These are phyloP conservation scores for Paedocypris micromegethes DNA, from an alignment of 2,797 vertebrate genomes.

Conservation along the genomic window DNA sequence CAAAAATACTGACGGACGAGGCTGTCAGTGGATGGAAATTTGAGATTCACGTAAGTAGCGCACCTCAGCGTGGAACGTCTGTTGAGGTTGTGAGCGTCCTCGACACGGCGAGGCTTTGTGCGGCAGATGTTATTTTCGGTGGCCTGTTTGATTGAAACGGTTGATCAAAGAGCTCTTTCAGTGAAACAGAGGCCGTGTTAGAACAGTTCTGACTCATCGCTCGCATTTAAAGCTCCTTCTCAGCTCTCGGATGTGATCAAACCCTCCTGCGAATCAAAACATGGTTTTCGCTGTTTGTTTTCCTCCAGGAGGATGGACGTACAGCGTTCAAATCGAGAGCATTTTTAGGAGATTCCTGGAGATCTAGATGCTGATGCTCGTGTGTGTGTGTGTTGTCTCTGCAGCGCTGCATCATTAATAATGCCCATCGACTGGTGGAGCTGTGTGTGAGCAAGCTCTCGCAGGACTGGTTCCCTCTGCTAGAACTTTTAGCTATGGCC, in stretches of 20 bases:
- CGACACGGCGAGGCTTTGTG: no score
- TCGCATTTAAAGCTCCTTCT: slow-evolving; percentile 42
- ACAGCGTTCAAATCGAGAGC: no score
- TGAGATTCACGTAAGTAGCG: slow-evolving; percentile 93
- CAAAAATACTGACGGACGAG: slow-evolving; percentile 98
- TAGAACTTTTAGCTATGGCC: slow-evolving; percentile 99
- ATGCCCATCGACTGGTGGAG: slow-evolving; percentile 97
- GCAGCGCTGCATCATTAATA: slow-evolving; percentile 99
- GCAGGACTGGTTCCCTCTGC: slow-evolving; percentile 99
- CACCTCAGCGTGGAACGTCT: no score
- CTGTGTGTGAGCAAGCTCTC: slow-evolving; percentile 99
- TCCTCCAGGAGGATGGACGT: no score
- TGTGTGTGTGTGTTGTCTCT: not conserved
- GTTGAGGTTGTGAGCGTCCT: no score
- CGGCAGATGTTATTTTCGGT: slow-evolving; percentile 48
- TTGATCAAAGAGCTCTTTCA: slow-evolving; percentile 52
- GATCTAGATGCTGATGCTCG: not conserved
- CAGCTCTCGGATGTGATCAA: slow-evolving; percentile 30
- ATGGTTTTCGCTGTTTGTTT: not conserved
- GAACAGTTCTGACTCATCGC: slow-evolving; percentile 42
- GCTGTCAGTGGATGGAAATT: slow-evolving; percentile 99
- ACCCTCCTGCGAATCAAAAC: slow-evolving; percentile 1
- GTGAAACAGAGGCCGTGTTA: slow-evolving; percentile 36
- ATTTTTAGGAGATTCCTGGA: not conserved
- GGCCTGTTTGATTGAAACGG: slow-evolving; percentile 50